Evolutionary conservation across 1,140 invertebrate species (phyloP).

Genomic region (Pachypeltis micranthus): DNA sequence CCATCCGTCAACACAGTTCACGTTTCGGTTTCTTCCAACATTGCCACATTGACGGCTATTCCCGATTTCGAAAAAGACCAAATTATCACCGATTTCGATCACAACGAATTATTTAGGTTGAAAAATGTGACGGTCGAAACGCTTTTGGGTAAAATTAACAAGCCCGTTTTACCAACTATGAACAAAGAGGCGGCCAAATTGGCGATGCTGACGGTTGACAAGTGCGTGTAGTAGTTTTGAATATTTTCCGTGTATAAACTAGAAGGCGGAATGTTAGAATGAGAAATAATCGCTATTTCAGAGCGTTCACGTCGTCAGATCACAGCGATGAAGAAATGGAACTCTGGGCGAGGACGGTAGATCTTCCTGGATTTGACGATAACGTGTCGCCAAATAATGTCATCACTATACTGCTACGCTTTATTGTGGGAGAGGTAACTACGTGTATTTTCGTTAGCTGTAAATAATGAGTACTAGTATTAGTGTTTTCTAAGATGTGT

Average conservation of each 20-base stretch:
- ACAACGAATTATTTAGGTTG: slow-evolving; percentile 34
- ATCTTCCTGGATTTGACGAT: slow-evolving; percentile 72
- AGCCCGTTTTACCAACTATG: neutral
- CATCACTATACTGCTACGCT: slow-evolving; percentile 55
- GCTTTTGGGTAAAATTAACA: slow-evolving; percentile 18
- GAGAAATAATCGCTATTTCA: slow-evolving; percentile 27
- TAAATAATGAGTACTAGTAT: neutral
- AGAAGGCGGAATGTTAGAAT: too few species aligned
- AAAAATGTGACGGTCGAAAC: slow-evolving; percentile 38
- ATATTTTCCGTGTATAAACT: too few species aligned
- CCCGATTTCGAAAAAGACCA: slow-evolving; percentile 18
- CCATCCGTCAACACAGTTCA: slow-evolving; percentile 33
- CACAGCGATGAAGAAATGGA: slow-evolving; percentile 64
- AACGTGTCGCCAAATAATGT: slow-evolving; percentile 66
- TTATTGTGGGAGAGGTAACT: slow-evolving; percentile 55
- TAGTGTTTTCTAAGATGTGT: too few species aligned
- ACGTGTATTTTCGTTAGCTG: neutral
- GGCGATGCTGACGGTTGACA: slow-evolving; percentile 28
- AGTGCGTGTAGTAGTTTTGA: slow-evolving; percentile 25
- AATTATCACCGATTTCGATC: slow-evolving; percentile 31
- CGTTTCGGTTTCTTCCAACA: slow-evolving; percentile 21
- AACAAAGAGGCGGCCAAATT: slow-evolving; percentile 23
- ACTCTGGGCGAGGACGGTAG: slow-evolving; percentile 57
- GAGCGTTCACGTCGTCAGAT: slow-evolving; percentile 49
- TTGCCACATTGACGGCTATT: neutral